Conservation (phyloP, 2,888 invertebrate species). For the Drosophila pegasa region DNA sequence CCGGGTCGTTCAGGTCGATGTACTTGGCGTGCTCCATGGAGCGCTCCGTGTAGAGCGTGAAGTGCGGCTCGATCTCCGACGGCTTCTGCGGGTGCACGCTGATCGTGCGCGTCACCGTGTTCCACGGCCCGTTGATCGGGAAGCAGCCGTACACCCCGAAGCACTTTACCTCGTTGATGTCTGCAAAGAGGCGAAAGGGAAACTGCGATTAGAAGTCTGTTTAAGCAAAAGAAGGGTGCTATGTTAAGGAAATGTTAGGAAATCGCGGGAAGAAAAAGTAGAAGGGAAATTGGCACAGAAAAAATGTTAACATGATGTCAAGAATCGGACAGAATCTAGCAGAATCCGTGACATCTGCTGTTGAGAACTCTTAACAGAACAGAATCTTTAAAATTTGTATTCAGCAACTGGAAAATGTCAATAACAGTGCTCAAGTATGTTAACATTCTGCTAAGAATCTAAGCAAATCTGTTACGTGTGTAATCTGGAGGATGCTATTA, state of each 20-base stretch:
- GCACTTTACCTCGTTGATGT: conserved; percentile 87
- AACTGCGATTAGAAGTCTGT: neutral
- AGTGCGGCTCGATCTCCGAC: conserved; percentile 87
- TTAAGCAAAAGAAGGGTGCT: neutral
- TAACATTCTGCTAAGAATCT: too few species aligned
- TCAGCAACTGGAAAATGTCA: too few species aligned
- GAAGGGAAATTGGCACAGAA: too few species aligned
- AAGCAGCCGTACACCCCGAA: conserved; percentile 93
- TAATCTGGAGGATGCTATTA: neutral
- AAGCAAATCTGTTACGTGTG: too few species aligned
- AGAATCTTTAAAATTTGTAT: too few species aligned
- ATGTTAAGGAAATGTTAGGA: conserved; percentile 2
- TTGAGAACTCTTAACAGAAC: too few species aligned
- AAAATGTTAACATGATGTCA: too few species aligned
- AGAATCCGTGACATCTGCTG: too few species aligned
- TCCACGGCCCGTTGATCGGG: conserved; percentile 91
- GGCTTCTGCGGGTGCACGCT: conserved; percentile 91
- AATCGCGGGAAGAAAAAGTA: too few species aligned
- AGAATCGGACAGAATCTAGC: too few species aligned
- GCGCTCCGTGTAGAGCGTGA: conserved; percentile 86
- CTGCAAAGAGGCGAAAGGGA: conserved; percentile 52
- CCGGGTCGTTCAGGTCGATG: conserved; percentile 88
- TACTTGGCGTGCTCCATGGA: conserved; percentile 86
- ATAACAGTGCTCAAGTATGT: too few species aligned
- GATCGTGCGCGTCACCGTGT: conserved; percentile 91